Base-by-base conservation (phyloP, 2,888 invertebrate genomes). In the Bembecia ichneumoniformis region DNA sequence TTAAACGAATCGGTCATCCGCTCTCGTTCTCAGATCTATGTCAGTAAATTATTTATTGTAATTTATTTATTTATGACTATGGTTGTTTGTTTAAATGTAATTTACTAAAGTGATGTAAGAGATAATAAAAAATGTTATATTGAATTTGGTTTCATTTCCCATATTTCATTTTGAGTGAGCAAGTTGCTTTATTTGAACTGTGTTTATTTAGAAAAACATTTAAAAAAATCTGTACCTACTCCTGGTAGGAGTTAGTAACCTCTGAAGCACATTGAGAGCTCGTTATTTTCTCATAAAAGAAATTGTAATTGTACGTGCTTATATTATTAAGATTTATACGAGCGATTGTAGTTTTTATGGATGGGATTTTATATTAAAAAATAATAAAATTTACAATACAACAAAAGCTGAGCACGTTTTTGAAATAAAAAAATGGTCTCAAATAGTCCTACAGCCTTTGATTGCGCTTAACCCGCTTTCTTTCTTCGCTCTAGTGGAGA, bases 1-100 rank as follows among this genome's bases (percentile, higher is more conserved):
- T 69, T 61, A 71, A 70, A 74, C 71, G 68, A 68, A 71, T 62
- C 61, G 68, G 66, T 78, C 68, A 72, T 74, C 71, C 69, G 68
- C 66, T 72, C 71, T 74, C 71, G 68, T 71, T 76, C 69, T 77
- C 63, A 72, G 74, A 74, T 82, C 81, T 83, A 82, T 74, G 84
- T 86, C 83, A 83, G 71, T 83, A 82, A 83, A 80, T 86, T 80
- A 83, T 82, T 80, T 74, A 80, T 78, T 76, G 71, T 86, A 82
- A 84, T 80, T 86, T 86, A 87, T 86, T 84, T 84, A 82, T 79
- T 83, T 75, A 73, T 80, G 82, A 83, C 81, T 75, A 75, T 68
- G 70, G 76, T 77, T 78, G 71, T 77, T 73, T 75, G 68, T 77
- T 71, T 75, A 74, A 77, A 68, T 75, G 66, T 78, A 77, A 79